Conservation (phyloP, 2,113 vertebrate species). For the Thamnophis sirtalis region DNA sequence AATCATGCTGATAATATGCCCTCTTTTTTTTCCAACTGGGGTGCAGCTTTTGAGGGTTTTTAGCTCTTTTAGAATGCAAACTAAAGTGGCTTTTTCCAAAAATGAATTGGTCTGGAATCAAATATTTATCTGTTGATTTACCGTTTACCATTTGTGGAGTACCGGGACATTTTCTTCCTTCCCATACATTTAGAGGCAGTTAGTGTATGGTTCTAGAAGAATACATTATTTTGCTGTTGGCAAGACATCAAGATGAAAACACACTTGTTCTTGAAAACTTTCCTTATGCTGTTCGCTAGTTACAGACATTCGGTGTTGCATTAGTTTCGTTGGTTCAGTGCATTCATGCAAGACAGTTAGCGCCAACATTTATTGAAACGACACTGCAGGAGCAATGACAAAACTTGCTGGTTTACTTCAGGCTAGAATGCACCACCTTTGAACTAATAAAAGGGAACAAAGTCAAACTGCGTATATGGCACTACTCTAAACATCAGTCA, state of each 20-base stretch:
- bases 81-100: not conserved
- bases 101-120: not conserved
- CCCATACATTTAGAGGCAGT: not conserved
- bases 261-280: slow-evolving; percentile 26
- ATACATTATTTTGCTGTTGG: not conserved
- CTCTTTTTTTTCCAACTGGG: not conserved
- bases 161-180: not conserved
- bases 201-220: not conserved
- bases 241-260: not conserved
- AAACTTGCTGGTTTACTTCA: not conserved
- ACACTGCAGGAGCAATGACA: not conserved
- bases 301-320: not conserved
- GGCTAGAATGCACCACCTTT: slow-evolving; percentile 5
- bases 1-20: not conserved
- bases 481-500: not conserved
- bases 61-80: not conserved
- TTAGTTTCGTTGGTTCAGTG: not conserved
- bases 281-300: not conserved
- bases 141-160: not conserved
- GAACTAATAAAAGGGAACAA: not conserved
- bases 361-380: not conserved
- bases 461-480: not conserved
- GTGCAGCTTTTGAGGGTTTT: not conserved
- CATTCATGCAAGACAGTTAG: not conserved
- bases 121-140: not conserved